Base-by-base conservation (phyloP, 2,113 vertebrate species). In the Oncorhynchus tshawytscha region DNA sequence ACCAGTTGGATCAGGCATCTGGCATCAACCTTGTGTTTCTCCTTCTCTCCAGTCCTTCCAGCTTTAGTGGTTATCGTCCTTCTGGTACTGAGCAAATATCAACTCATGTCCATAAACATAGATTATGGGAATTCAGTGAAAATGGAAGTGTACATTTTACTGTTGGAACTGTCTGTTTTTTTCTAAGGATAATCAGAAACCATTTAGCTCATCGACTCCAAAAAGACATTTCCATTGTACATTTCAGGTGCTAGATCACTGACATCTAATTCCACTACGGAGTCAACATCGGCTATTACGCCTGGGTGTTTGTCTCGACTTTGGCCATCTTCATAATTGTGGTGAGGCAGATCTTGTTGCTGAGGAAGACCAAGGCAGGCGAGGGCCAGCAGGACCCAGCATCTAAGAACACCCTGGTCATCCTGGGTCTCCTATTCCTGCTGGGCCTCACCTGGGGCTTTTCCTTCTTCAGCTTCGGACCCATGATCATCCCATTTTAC, bases 391-490 rank as follows among this genome's bases (percentile, higher is more conserved):
- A 65, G 25, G 31, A 15, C 39, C 49, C 74, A 70, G 22, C 27
- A 73, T 57, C 49, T 51, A 73, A 15, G n/a, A 82, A 77, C 20
- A 9, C 74, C 12, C 66, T 70, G 72, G 78, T 72, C 65, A 77
- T 90, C 22, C 1, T 90, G 34, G 48, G 79, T 49, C 78, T 90
- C 59, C 45, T 89, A 3, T 1, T 78, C 48, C 79, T 89, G 16
- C 51, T 90, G 1, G 90, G 89, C 22, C 71, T 92, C 73, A 86
- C 85, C 67, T 90, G 89, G 90, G 87, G 70, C 3, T 81, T 91
- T n/a, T 85, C 85, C 5, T 91, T 91, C 72, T 87, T 91, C 75
- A 88, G 81, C 78, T 31, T 81, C 0, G 86, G 88, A 18, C 22
- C 78, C 59, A 27, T 91, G 72, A 0, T 69, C 60, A 0, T 79